These are phyloP conservation scores for Gambelia wislizenii DNA, from an alignment of 2,797 vertebrate genomes.

Conservation along the genomic window DNA sequence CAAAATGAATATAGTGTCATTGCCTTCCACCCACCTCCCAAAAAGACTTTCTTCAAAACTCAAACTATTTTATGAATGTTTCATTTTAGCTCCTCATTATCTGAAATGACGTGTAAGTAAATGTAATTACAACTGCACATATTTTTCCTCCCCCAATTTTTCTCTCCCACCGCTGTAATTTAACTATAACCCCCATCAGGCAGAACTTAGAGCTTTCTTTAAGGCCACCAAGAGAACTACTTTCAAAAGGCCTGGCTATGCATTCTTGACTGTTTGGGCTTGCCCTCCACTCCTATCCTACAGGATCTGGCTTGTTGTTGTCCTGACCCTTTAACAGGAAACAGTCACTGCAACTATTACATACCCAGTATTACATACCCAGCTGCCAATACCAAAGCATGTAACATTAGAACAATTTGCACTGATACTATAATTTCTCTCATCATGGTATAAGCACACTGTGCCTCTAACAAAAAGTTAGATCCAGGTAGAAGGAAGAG, in stretches of 20 bases:
- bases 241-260: no score
- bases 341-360: neutral
- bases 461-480: neutral
- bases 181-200: neutral
- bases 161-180: neutral
- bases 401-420: neutral
- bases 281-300: no score
- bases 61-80: neutral
- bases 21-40: no score
- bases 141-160: neutral
- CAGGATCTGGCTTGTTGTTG: neutral
- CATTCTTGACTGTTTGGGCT: no score
- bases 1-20: neutral
- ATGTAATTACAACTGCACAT: neutral
- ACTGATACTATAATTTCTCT: neutral
- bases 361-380: neutral
- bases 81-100: neutral
- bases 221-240: no score
- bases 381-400: neutral
- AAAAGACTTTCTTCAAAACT: neutral
- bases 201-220: neutral
- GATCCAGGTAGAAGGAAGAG: neutral
- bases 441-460: neutral
- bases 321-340: neutral
- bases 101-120: neutral